Evolutionary conservation across 2,888 invertebrate genomes (phyloP).

Genomic region (Dicranocentrus wangi): DNA sequence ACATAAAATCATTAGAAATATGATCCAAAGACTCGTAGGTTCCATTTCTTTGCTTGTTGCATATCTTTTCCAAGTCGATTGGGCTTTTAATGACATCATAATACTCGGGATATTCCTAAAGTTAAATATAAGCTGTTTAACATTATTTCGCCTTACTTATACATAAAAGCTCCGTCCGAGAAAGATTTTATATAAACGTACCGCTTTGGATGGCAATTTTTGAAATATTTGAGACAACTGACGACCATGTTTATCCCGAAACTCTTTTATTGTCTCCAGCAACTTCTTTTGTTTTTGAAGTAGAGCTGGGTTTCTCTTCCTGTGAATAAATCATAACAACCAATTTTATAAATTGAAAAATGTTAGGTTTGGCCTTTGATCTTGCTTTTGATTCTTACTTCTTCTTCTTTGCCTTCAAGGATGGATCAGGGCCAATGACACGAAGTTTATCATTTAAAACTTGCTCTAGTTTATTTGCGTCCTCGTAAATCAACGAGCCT

Average conservation of each 20-base stretch:
- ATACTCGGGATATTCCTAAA: slow-evolving; percentile 94
- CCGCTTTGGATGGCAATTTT: slow-evolving; percentile 92
- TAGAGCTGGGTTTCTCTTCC: slow-evolving; percentile 76
- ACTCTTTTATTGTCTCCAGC: slow-evolving; percentile 92
- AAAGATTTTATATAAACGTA: slow-evolving; percentile 74
- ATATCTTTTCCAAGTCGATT: slow-evolving; percentile 95
- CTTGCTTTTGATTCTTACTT: slow-evolving; percentile 58
- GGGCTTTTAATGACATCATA: slow-evolving; percentile 97
- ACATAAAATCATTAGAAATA: slow-evolving; percentile 88
- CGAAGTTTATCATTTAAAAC: slow-evolving; percentile 88
- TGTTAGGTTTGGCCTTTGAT: not conserved
- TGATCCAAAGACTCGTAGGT: slow-evolving; percentile 89
- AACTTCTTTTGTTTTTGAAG: slow-evolving; percentile 88
- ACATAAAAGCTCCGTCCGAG: not conserved
- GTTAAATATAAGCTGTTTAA: not conserved
- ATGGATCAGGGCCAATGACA: slow-evolving; percentile 80
- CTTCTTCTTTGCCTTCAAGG: slow-evolving; percentile 66
- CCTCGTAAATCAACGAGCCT: slow-evolving; percentile 94
- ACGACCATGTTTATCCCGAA: slow-evolving; percentile 88
- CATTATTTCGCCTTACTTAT: not conserved
- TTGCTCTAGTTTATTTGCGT: slow-evolving; percentile 90
- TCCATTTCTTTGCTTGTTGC: slow-evolving; percentile 86
- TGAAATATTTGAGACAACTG: slow-evolving; percentile 95
- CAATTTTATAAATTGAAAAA: not conserved
- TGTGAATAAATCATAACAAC: slow-evolving; percentile 19